These are phyloP conservation scores for Mus caroli DNA, from an alignment of 2,797 vertebrate genomes.

Conservation along the genomic window DNA sequence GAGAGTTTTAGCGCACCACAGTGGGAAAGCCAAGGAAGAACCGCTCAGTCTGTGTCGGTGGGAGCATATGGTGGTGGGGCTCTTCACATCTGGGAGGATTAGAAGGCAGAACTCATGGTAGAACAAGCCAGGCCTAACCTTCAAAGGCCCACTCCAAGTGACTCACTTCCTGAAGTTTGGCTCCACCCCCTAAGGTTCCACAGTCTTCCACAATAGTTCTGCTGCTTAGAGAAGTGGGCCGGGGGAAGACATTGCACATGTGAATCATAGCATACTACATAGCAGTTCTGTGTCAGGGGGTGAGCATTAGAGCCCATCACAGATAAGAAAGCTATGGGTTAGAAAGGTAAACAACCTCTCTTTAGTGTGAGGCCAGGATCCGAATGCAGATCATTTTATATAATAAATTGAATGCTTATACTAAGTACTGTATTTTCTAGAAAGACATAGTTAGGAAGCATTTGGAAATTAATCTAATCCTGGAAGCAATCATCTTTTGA, in stretches of 20 bases:
- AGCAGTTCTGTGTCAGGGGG: not conserved
- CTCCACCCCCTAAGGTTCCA: not conserved
- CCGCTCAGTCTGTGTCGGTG: not conserved
- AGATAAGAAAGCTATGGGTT: not conserved
- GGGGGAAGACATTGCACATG: not conserved
- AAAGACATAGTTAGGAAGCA: not conserved
- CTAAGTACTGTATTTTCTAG: not conserved
- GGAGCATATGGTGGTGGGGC: not conserved
- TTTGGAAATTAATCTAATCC: not conserved
- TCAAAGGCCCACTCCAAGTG: not conserved
- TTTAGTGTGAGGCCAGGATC: not conserved
- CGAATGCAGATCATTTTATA: not conserved
- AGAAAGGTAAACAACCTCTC: not conserved
- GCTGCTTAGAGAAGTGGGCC: not conserved
- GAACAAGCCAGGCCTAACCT: not conserved
- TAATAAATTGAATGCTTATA: not conserved
- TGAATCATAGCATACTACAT: not conserved
- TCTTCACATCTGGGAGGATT: not conserved
- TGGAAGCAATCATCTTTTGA: slow-evolving; percentile 22
- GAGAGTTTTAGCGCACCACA: not conserved
- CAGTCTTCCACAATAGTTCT: not conserved
- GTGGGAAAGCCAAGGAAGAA: not conserved
- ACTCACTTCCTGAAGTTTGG: not conserved
- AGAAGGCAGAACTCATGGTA: not conserved
- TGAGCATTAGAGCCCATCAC: not conserved